Evolutionary conservation across 1,140 invertebrate species (phyloP).

Genomic region (Chrysomallon squamiferum): DNA sequence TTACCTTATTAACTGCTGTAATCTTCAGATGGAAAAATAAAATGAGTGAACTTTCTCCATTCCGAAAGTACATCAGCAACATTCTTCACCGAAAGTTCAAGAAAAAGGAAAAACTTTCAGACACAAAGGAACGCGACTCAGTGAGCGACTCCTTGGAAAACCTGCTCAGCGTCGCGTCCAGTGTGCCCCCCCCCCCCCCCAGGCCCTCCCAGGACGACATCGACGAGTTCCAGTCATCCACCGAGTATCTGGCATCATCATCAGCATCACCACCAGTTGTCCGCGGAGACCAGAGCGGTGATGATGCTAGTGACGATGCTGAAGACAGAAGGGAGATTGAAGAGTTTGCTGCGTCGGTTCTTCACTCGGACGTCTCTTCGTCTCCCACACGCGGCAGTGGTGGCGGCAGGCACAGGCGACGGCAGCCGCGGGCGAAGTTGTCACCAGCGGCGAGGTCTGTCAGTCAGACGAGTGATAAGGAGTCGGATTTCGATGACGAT

Average conservation of each 20-base stretch:
- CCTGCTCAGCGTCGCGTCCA: slow-evolving; percentile 17
- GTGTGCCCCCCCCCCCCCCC: slow-evolving; percentile 6
- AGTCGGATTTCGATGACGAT: slow-evolving; percentile 7
- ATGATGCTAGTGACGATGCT: not conserved
- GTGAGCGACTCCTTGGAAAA: slow-evolving; percentile 20
- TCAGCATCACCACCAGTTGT: not conserved
- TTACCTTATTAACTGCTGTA: not conserved
- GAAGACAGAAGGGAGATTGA: not conserved
- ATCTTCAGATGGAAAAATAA: no score
- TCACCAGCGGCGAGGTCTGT: not conserved
- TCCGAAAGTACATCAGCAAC: not conserved
- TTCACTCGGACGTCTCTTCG: no score
- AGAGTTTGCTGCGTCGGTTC: no score
- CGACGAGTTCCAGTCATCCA: not conserved
- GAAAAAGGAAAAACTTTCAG: not conserved
- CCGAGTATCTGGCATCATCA: not conserved
- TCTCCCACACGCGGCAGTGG: no score
- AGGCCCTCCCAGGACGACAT: no score
- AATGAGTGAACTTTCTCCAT: not conserved
- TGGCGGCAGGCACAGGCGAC: slow-evolving; percentile 11
- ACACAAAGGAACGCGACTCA: slow-evolving; percentile 17
- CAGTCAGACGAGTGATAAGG: slow-evolving; percentile 9
- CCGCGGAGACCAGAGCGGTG: not conserved
- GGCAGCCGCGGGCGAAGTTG: slow-evolving; percentile 3
- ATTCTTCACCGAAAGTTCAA: not conserved